Evolutionary conservation across 2,888 invertebrate species (phyloP), one percentile per base, ranked within the genome.

Genomic region (Corbicula japonica): DNA sequence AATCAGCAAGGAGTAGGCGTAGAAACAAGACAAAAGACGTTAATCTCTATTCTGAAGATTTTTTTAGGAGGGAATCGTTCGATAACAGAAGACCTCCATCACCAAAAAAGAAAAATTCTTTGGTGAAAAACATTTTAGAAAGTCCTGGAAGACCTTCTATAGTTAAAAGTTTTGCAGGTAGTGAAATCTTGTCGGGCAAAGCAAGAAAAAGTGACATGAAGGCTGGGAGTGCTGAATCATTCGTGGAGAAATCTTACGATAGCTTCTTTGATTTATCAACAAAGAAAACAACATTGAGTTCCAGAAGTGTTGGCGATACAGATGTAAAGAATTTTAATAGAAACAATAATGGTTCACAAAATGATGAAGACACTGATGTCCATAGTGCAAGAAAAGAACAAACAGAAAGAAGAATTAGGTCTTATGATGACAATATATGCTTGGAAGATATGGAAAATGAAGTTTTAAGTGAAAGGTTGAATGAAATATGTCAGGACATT

Each of bases 11-110:
- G 26, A 80, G 60, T 52, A 69, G 58, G 34, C 54, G 76, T 6
- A 69, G 76, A 58, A 69, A 63, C 21, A 76, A 69, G 34, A 44
- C 46, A 23, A 76, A 58, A 23, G 63, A 69, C 38, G 4, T 69
- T 5, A 52, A 23, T 21, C 10, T 44, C n/a, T 76, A 76, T 30
- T 62, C 61, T 35, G 71, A 80, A 26, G 83, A 83, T 12, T 77
- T 50, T 48, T 32, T 74, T 21, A 76, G 70, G 68, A 70, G 79
- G 44, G 83, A 83, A 52, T 83, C 83, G 30, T 73, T 74, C 30
- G 35, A 75, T 44, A 83, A 83, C 48, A 70, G 61, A n/a, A 63
- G 83, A 34, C 83, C 83, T 18, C 63, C 70, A 12, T 80, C 83
- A 4, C 79, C 79, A 46, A 76, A 73, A 41, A 82, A 82, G 60